Conservation (phyloP, 2,888 invertebrate genomes). For the Leptinotarsa tumamoca region DNA sequence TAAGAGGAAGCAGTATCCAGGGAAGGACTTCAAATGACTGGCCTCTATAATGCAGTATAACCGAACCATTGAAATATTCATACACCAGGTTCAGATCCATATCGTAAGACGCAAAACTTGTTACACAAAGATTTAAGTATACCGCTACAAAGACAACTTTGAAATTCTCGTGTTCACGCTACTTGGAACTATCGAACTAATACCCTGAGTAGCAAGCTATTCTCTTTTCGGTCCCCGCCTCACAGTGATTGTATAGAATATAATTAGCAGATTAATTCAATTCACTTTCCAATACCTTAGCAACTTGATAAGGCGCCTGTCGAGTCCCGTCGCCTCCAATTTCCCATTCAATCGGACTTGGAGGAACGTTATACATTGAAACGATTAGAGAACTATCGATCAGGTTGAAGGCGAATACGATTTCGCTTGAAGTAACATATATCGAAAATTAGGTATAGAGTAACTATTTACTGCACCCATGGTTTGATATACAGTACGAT, state of each 20-base stretch:
- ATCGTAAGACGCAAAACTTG: too few species aligned
- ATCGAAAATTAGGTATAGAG: neutral
- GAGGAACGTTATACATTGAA: neutral
- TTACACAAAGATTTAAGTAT: too few species aligned
- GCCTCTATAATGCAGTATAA: too few species aligned
- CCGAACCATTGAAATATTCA: too few species aligned
- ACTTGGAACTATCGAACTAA: neutral
- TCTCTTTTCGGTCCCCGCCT: neutral
- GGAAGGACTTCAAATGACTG: too few species aligned
- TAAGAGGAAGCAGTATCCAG: too few species aligned
- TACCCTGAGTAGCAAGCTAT: neutral
- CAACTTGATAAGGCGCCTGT: constrained; percentile 4
- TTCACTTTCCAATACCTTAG: constrained; percentile 19
- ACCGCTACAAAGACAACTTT: neutral
- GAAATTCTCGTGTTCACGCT: neutral
- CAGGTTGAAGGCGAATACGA: neutral
- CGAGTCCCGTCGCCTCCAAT: constrained; percentile 6
- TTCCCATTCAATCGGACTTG: constrained; percentile 3
- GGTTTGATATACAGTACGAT: too few species aligned
- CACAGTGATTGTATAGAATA: constrained; percentile 23
- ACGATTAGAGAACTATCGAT: constrained; percentile 1
- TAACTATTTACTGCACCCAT: too few species aligned
- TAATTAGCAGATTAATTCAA: constrained; percentile 26
- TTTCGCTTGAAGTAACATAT: neutral
- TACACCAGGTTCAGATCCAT: too few species aligned